Evolutionary conservation across 2,797 vertebrate species (phyloP), one percentile per base, ranked within the genome.

Genomic region (Alosa sapidissima): DNA sequence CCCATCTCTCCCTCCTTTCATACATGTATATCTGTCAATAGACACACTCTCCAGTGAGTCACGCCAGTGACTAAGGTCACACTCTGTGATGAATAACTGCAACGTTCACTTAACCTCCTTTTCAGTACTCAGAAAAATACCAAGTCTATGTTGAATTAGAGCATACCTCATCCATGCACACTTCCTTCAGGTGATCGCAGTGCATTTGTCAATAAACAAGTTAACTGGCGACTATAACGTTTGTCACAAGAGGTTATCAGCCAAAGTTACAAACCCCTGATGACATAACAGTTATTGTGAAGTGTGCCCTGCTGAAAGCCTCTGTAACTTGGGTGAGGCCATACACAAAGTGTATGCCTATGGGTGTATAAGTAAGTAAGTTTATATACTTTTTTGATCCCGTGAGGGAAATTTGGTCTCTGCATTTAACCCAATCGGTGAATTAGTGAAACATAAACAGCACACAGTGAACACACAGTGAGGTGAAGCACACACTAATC

Each of bases 301-400:
- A 19, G 13, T 41, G 68, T 75, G 68, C 68, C 36, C 5, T 78
- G 16, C 72, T 47, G 33, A 21, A 14, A 54, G 1, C 3, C 3
- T 14, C 68, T 41, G 36, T 36, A 78, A 78, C 72, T 78, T 78
- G 72, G 72, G 72, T 47, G 72, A 78, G 72, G 72, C 72, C 7
- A 41, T 78, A 47, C 19, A 45, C 41, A 45, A 45, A 45, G 5
- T 14, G 11, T 19, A 16, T 3, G 52, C 13, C 54, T 55, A 19
- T 47, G 41, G 72, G 1, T n/a, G n/a, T n/a, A n/a, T n/a, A n/a
- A n/a, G n/a, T n/a, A n/a, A n/a, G n/a, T n/a, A n/a, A n/a, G n/a
- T n/a, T n/a, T n/a, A n/a, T n/a, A n/a, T n/a, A n/a, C n/a, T n/a
- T n/a, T n/a, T n/a, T n/a, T n/a, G n/a, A n/a, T n/a, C n/a, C n/a